Base-by-base conservation (phyloP, 2,888 invertebrate genomes). In the Agrochola macilenta region DNA sequence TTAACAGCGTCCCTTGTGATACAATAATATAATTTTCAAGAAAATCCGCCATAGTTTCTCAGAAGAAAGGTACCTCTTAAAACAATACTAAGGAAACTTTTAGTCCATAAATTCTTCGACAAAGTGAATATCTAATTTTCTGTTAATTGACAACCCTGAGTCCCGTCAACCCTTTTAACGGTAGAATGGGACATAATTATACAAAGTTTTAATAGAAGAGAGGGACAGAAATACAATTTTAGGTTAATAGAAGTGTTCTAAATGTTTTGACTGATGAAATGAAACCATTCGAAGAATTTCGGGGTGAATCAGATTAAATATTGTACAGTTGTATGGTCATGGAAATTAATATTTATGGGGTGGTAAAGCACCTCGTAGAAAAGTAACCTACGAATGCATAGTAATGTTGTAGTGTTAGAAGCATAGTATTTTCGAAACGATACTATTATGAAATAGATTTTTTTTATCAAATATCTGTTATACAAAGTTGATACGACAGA, bases 51-150 rank as follows among this genome's bases (percentile, higher is more conserved):
- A 78, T 83, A 81, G 83, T 83, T 83, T 69, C 77, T 46, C 43
- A 64, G 63, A 78, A 83, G 76, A 69, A 76, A 77, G 52, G n/a
- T 58, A 70, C 58, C 71, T 81, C 70, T 79, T 83, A 79, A 82
- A 88, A 89, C 82, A 87, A 88, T 87, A 83, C 74, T 65, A 17
- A 43, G 80, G 77, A 57, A 61, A 85, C 83, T 79, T 74, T 82
- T 74, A 52, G 72, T 77, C 72, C 72, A 77, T 78, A 81, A 88
- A 84, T 84, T 88, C 75, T 78, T 79, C 65, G 80, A 84, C 85
- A 87, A 89, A 89, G 87, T 87, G 90, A 90, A 89, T 89, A 84
- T 87, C 83, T 81, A 85, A 90, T 85, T 87, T 81, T 86, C 81
- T 81, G 78, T 87, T 89, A 88, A 89, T 88, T 89, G 90, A 88